A percentile compares a stretch with the other conserved stretches of the same genome.
Evolutionary conservation across 2,113 vertebrate genomes (phyloP).

Genomic region (Nothoprocta perdicaria): DNA sequence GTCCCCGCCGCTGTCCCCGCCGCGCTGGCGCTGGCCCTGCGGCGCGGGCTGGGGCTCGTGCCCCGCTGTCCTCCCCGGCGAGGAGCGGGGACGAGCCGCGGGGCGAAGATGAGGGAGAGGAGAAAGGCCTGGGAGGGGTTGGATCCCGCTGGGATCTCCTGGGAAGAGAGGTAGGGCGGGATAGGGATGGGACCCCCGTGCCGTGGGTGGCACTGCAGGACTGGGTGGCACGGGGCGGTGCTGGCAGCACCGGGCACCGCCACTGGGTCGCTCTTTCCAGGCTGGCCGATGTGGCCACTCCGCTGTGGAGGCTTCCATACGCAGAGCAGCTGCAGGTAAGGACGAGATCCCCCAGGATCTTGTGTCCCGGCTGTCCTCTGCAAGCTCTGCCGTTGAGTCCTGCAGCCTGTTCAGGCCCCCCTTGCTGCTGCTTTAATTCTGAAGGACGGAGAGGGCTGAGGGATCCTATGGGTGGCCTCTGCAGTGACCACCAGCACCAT

Average conservation of each 20-base stretch:
- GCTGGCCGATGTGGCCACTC: conserved; percentile 78
- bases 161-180: conserved; percentile 63
- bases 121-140: background rate
- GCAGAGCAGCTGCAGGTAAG: conserved; percentile 82
- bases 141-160: conserved; percentile 3
- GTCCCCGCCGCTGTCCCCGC: background rate
- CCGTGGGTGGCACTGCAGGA: no score
- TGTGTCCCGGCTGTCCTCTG: background rate
- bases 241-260: background rate
- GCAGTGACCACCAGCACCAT: background rate
- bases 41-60: background rate
- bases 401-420: background rate
- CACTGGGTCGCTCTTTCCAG: conserved; percentile 44
- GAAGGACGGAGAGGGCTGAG: background rate
- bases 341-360: background rate
- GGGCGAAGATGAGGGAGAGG: background rate
- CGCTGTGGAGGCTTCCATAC: conserved; percentile 87
- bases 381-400: background rate
- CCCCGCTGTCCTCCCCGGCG: background rate
- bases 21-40: background rate
- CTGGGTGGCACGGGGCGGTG: no score
- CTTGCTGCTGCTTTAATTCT: background rate
- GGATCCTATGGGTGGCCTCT: background rate
- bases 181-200: no score
- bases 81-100: background rate